phyloP scores from a whole-genome alignment of 2,113 vertebrate species.

The Catharus minimus region DNA sequence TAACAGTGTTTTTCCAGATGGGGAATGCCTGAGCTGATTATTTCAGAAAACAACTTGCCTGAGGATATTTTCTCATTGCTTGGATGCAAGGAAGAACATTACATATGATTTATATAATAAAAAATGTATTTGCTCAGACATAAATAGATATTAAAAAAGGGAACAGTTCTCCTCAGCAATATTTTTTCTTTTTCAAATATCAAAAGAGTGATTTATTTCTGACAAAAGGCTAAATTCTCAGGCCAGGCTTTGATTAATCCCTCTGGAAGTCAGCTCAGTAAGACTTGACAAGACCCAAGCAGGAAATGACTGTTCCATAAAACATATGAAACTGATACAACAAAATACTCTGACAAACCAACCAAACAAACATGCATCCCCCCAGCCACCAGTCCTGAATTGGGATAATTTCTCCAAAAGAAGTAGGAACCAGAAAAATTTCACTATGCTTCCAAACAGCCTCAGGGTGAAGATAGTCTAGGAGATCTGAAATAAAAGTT shows the following conservation, averaged over 20 bases:
- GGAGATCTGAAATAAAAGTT: not conserved
- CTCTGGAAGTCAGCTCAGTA: not conserved
- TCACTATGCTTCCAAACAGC: not conserved
- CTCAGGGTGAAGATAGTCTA: not conserved
- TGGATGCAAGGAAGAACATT: not conserved
- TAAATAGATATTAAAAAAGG: not conserved
- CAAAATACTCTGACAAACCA: not conserved
- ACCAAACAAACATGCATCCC: not conserved
- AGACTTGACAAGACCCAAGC: not conserved
- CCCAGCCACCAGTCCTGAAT: not conserved
- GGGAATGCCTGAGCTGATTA: not conserved
- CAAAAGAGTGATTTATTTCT: not conserved
- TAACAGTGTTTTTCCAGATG: slow-evolving; percentile 22
- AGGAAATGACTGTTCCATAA: not conserved
- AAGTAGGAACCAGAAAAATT: not conserved
- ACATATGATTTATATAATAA: not conserved
- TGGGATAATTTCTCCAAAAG: not conserved
- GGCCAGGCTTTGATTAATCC: not conserved
- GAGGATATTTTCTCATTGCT: slow-evolving; percentile 8
- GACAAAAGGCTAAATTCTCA: not conserved
- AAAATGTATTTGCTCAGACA: not conserved
- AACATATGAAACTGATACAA: not conserved
- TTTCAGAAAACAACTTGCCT: slow-evolving; percentile 34
- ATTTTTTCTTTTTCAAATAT: not conserved
- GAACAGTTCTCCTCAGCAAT: not conserved